A percentile compares a stretch with the other conserved stretches of the same genome.
phyloP scores from a whole-genome alignment of 2,888 invertebrate genomes.

The Uropetala carovei region DNA sequence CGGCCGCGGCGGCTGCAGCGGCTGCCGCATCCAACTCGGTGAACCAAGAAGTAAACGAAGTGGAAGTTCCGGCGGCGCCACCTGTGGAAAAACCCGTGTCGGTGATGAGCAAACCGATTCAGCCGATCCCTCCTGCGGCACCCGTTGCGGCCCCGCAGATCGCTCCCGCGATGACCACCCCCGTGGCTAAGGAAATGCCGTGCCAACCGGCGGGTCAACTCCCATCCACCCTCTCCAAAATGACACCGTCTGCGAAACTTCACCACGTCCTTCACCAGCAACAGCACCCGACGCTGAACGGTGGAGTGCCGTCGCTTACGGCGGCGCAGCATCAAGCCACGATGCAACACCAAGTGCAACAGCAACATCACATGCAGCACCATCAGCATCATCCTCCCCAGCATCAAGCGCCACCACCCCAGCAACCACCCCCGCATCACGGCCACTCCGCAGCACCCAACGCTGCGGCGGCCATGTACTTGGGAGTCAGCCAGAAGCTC shows the following conservation, averaged over 20 bases:
- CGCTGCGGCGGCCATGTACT: slow-evolving; percentile 81
- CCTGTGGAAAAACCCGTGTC: slow-evolving; percentile 76
- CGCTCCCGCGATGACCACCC: not conserved
- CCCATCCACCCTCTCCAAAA: slow-evolving; percentile 72
- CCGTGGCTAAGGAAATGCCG: slow-evolving; percentile 15
- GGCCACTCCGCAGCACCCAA: slow-evolving; percentile 70
- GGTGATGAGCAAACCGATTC: slow-evolving; percentile 77
- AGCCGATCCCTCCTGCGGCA: slow-evolving; percentile 70
- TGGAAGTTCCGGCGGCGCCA: slow-evolving; percentile 17
- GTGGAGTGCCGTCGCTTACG: slow-evolving; percentile 80
- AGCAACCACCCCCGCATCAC: slow-evolving; percentile 74
- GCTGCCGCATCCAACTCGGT: slow-evolving; percentile 76
- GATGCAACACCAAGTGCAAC: slow-evolving; percentile 45
- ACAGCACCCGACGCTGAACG: slow-evolving; percentile 78
- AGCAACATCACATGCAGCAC: slow-evolving; percentile 66
- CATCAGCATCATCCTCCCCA: slow-evolving; percentile 64
- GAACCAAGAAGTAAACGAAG: slow-evolving; percentile 75
- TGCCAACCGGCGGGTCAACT: slow-evolving; percentile 43
- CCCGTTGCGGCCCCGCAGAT: slow-evolving; percentile 74
- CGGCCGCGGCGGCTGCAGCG: slow-evolving; percentile 73
- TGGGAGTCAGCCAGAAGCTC: slow-evolving; percentile 86
- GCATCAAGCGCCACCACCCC: slow-evolving; percentile 69
- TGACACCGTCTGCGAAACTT: slow-evolving; percentile 79
- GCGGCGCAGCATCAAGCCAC: slow-evolving; percentile 73
- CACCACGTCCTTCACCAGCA: slow-evolving; percentile 77